phyloP scores from a whole-genome alignment of 35 echinoderm and acorn worm species.

The Amphiura filiformis region DNA sequence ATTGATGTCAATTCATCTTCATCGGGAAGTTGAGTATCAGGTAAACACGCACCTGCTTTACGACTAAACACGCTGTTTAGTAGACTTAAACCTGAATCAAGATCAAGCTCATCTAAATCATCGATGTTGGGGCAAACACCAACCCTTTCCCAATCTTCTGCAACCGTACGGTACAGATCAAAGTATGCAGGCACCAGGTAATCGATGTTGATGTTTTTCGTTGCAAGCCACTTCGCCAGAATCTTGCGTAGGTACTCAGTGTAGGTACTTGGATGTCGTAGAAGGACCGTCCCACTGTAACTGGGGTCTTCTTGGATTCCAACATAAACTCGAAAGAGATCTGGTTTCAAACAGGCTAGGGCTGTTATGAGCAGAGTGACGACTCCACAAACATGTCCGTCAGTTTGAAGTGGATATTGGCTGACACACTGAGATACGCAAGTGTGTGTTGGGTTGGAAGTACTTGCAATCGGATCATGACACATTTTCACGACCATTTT shows the following conservation, averaged over 20 bases:
- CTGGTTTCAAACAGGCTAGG: slow-evolving; percentile 2
- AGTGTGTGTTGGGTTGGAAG: background rate
- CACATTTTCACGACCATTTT: background rate
- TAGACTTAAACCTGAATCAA: background rate
- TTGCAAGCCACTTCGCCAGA: background rate
- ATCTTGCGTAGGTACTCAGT: background rate
- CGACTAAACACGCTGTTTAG: background rate
- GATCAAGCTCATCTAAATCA: background rate
- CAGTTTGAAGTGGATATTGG: background rate
- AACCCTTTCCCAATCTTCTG: background rate
- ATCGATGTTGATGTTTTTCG: background rate
- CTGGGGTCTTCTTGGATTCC: background rate
- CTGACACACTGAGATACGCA: background rate
- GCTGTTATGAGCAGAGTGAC: background rate
- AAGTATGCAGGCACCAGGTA: background rate
- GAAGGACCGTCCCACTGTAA: background rate
- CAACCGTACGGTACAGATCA: background rate
- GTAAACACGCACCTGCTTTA: too few species aligned
- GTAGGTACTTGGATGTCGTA: background rate
- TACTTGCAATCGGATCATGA: background rate
- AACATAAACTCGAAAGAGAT: background rate
- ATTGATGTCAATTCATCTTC: too few species aligned
- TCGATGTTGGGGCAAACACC: background rate
- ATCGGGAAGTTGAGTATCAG: too few species aligned
- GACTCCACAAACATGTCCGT: background rate